phyloP scores from a whole-genome alignment of 23 tunicate species.

The Halocynthia aurantium region DNA sequence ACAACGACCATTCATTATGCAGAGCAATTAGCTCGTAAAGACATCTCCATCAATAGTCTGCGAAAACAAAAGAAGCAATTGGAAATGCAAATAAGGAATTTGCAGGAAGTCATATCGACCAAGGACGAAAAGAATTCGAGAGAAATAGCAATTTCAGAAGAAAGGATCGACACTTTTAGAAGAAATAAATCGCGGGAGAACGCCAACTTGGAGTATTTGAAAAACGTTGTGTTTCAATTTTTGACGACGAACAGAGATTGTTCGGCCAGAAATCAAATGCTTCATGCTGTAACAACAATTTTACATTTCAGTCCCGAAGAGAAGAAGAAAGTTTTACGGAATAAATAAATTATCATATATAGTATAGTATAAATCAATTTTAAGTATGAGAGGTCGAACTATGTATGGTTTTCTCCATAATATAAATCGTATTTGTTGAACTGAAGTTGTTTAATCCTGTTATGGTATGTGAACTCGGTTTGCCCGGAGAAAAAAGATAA shows the following conservation, averaged over 20 bases:
- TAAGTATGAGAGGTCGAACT: too few species aligned
- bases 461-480: too few species aligned
- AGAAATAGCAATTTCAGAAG: conserved; percentile 55
- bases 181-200: conserved; percentile 61
- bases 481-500: too few species aligned
- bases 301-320: conserved; percentile 95
- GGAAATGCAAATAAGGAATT: conserved; percentile 63
- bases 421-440: too few species aligned
- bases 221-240: conserved; percentile 75
- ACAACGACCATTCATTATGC: conserved; percentile 70
- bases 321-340: conserved; percentile 17
- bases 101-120: conserved; percentile 62
- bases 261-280: conserved; percentile 67
- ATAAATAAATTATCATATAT: too few species aligned
- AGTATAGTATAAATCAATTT: too few species aligned
- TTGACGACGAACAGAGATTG: conserved; percentile 46
- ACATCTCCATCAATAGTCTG: conserved; percentile 66
- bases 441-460: too few species aligned
- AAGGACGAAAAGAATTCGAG: conserved; percentile 80
- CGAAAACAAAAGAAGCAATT: conserved; percentile 72
- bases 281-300: conserved; percentile 74
- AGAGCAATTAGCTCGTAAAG: conserved; percentile 90
- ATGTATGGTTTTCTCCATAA: too few species aligned
- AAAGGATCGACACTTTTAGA: conserved; percentile 36
- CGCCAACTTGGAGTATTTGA: conserved; percentile 85